Evolutionary conservation across 2,113 vertebrate species (phyloP).

Genomic region (Dermatemys mawii): DNA sequence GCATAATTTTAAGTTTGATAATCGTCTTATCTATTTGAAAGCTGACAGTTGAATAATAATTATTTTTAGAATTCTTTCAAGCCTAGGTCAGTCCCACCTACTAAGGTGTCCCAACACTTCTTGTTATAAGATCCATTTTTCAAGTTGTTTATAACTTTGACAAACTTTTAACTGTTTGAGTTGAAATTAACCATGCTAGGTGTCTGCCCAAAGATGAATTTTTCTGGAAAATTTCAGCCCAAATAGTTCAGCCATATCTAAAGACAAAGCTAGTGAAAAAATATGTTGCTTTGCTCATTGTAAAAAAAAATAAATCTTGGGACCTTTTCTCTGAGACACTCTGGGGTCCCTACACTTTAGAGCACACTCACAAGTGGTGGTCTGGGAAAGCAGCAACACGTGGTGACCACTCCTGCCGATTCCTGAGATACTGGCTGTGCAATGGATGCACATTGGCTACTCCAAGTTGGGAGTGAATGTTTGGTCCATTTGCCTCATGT

Average conservation of each 20-base stretch:
- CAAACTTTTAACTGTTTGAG: background rate
- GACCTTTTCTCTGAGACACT: background rate
- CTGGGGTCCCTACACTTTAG: background rate
- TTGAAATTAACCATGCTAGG: background rate
- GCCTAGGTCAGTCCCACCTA: background rate
- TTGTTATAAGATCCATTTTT: background rate
- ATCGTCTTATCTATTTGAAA: background rate
- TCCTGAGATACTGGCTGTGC: background rate
- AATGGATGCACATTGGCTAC: background rate
- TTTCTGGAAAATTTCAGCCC: background rate
- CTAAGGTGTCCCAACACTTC: background rate
- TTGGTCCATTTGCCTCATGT: background rate
- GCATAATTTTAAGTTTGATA: background rate
- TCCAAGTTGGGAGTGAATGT: background rate
- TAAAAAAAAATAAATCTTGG: background rate
- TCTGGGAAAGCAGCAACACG: background rate
- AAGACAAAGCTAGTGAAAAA: background rate
- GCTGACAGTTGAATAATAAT: background rate
- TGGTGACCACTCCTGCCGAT: background rate
- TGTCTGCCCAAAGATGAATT: background rate
- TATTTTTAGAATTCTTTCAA: accelerated
- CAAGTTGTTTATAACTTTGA: background rate
- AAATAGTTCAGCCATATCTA: background rate
- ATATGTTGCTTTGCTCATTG: background rate
- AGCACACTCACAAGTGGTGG: background rate